Percentiles rank a stretch among this genome's conserved stretches.
These are phyloP conservation scores for Lypha dubia DNA, from an alignment of 2,888 invertebrate genomes.

Conservation along the genomic window DNA sequence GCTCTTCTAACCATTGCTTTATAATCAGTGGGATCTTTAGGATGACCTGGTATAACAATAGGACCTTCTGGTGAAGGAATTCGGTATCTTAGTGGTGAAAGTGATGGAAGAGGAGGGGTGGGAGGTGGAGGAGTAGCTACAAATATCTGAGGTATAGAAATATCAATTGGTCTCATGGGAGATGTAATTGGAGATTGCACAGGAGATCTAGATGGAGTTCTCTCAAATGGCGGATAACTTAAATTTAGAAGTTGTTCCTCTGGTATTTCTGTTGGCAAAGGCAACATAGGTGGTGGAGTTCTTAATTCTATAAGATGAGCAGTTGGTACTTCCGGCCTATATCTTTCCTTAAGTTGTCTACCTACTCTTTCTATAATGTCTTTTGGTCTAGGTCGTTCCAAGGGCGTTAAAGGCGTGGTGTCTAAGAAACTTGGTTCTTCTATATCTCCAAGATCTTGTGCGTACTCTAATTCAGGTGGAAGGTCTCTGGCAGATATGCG, in stretches of 20 bases:
- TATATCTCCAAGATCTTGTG: conserved; percentile 35
- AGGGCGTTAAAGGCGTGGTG: conserved; percentile 39
- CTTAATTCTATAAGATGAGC: conserved; percentile 56
- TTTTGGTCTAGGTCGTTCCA: conserved; percentile 50
- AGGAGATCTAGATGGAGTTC: conserved; percentile 31
- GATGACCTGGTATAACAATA: conserved; percentile 38
- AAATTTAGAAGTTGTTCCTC: conserved; percentile 53
- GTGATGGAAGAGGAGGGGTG: not conserved
- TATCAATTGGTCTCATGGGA: conserved; percentile 2
- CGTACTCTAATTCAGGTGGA: not conserved
- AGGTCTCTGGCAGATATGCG: conserved; percentile 25
- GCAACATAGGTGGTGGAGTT: conserved; percentile 61
- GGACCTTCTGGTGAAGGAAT: conserved; percentile 41
- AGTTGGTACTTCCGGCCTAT: conserved; percentile 56
- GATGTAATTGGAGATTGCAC: conserved; percentile 27
- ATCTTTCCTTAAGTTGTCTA: conserved; percentile 32
- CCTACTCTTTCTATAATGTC: conserved; percentile 52
- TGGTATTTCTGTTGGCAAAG: conserved; percentile 52
- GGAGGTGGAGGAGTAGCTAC: conserved; percentile 27
- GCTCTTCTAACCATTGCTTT: conserved; percentile 50
- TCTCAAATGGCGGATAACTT: conserved; percentile 41
- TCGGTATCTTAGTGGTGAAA: conserved; percentile 31
- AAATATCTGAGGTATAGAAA: conserved; percentile 59
- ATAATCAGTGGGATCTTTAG: conserved; percentile 47
- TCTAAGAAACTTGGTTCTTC: conserved; percentile 57